Base-by-base conservation (phyloP, 2,888 invertebrate species). In the Pimpla rufipes region DNA sequence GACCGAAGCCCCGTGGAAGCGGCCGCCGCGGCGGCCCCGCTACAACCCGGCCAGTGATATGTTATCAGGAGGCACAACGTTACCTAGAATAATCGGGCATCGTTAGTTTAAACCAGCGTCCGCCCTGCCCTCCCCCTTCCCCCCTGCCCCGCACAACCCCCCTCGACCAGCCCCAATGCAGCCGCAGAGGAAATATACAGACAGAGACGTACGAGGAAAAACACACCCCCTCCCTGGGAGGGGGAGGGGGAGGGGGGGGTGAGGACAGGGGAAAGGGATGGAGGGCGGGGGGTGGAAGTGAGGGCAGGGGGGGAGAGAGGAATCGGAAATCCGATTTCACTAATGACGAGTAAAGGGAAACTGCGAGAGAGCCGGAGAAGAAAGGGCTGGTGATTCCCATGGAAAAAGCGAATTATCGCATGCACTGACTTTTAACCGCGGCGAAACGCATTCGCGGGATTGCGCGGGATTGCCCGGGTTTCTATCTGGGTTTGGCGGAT, bases 31-130 rank as follows among this genome's bases (percentile, higher is more conserved):
- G 82, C 74, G 78, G 74, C 70, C 78, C 78, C 81, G 74, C 55
- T 78, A 77, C 82, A 74, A 62, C 74, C 82, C 52, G 73, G 81
- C 84, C 84, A 84, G 84, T 81, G 84, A 84, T 84, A 84, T 81
- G 84, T 84, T 84, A 84, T 84, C 84, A 84, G 84, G 81, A 84
- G 84, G 84, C 74, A 84, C 78, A 84, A 78, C 84, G 84, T 84
- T 84, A 81, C 84, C 84, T 84, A 59, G 84, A 84, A 84, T 84
- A 84, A 84, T 84, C 84, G 84, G 78, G 84, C 78, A 84, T 84
- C 84, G 84, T 84, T 84, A 84, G 84, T 84, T 81, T 81, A 81
- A 84, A 81, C 84, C 84, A 78, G 64, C 77, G 3, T 29, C 29
- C 5, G 29, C 29, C 29, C 2, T 5, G 2, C 29, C 29, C 29